Percentiles rank a stretch among this genome's conserved stretches.
phyloP scores from a whole-genome alignment of 2,797 vertebrate genomes.

The Enoplosus armatus region DNA sequence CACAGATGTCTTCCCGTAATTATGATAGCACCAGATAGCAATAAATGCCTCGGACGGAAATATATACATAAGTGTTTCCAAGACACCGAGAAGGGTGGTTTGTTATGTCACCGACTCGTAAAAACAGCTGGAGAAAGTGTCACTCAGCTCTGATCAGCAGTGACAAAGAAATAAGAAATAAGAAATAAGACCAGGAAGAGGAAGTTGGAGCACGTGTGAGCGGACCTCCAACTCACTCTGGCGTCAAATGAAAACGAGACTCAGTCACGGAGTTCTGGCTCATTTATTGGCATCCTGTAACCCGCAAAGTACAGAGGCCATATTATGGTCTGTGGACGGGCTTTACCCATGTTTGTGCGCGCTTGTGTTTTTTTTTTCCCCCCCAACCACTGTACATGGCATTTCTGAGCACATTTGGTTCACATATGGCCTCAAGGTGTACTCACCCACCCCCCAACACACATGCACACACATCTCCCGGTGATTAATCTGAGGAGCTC shows the following conservation, averaged over 20 bases:
- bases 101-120: too few species aligned
- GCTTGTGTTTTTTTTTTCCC: background rate
- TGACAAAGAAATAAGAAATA: too few species aligned
- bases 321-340: slow-evolving; percentile 9
- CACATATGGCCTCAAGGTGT: slow-evolving; percentile 52
- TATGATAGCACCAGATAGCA: background rate
- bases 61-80: background rate
- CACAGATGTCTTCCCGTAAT: background rate
- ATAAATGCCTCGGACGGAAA: background rate
- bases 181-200: slow-evolving; percentile 21
- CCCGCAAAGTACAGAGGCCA: slow-evolving; percentile 20
- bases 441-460: background rate
- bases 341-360: slow-evolving; percentile 33
- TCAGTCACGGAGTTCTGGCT: slow-evolving; percentile 50
- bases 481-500: slow-evolving; percentile 1
- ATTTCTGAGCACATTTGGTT: slow-evolving; percentile 29
- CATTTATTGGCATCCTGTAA: slow-evolving; percentile 48
- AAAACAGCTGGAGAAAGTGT: background rate
- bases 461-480: background rate
- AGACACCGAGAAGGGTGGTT: background rate
- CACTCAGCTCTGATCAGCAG: background rate
- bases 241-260: slow-evolving; percentile 41
- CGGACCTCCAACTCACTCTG: slow-evolving; percentile 20
- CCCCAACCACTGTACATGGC: background rate
- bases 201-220: slow-evolving; percentile 26